A percentile compares a stretch with the other conserved stretches of the same genome.
These are phyloP conservation scores for Formica exsecta DNA, from an alignment of 1,140 invertebrate genomes.

Conservation along the genomic window DNA sequence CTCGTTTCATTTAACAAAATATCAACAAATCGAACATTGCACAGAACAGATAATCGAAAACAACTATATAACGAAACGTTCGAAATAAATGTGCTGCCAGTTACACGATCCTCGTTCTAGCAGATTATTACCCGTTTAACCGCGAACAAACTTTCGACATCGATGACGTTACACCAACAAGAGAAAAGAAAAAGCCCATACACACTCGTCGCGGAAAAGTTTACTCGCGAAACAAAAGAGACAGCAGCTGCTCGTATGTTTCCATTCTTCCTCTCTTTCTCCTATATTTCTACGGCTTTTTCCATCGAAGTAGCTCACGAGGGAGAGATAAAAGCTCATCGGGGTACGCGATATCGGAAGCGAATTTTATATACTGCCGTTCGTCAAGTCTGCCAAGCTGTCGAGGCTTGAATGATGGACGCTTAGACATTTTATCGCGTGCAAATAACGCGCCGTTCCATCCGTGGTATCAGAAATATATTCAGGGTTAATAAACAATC, in stretches of 20 bases:
- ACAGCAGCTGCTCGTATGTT: constrained; percentile 13
- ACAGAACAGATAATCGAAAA: not conserved
- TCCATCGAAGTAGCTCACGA: constrained; percentile 6
- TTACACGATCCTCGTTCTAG: not conserved
- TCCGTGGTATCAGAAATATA: constrained; percentile 22
- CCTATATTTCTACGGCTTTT: not conserved
- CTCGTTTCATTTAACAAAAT: not conserved
- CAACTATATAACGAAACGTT: not conserved
- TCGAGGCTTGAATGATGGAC: constrained; percentile 46
- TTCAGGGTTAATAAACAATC: constrained; percentile 36
- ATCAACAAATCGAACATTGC: not conserved
- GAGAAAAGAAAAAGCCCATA: not conserved
- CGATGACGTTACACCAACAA: not conserved
- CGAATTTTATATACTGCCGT: constrained; percentile 57
- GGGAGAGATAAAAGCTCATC: constrained; percentile 59
- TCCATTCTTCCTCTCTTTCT: not conserved
- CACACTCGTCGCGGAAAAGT: constrained; percentile 30
- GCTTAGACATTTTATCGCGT: constrained; percentile 49
- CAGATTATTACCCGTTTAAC: constrained; percentile 27
- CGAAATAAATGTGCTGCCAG: not conserved
- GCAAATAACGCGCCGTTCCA: constrained; percentile 16
- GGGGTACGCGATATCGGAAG: constrained; percentile 30
- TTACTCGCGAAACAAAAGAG: constrained; percentile 44
- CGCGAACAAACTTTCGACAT: constrained; percentile 8
- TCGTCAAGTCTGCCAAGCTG: constrained; percentile 36